These are phyloP conservation scores for Rhagologus leucostigma DNA, from an alignment of 2,113 vertebrate species.

Conservation along the genomic window DNA sequence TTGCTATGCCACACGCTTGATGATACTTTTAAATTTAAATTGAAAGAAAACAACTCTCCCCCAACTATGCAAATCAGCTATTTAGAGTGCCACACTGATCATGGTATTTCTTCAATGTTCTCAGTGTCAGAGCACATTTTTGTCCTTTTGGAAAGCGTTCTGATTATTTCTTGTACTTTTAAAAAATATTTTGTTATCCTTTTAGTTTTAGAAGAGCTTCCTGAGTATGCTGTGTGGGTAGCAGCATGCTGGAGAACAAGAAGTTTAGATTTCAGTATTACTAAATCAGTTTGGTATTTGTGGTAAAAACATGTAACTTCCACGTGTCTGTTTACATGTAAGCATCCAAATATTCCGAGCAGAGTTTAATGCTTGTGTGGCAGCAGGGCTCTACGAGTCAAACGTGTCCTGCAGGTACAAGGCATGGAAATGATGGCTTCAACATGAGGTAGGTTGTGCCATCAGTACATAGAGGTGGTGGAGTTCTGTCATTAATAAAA, in stretches of 20 bases:
- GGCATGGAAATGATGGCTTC: background rate
- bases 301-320: background rate
- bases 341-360: background rate
- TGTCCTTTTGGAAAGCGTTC: background rate
- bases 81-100: background rate
- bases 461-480: background rate
- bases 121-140: background rate
- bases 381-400: background rate
- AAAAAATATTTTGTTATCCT: background rate
- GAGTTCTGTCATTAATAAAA: background rate
- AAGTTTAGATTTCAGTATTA: background rate
- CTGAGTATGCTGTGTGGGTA: background rate
- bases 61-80: background rate
- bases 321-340: background rate
- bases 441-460: background rate
- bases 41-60: background rate
- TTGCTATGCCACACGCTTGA: background rate
- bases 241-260: background rate
- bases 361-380: background rate
- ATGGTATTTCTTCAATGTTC: background rate
- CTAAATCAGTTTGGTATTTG: background rate
- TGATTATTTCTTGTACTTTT: background rate
- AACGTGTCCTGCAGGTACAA: background rate
- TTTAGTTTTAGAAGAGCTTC: background rate
- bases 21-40: conserved; percentile 1